phyloP scores from a whole-genome alignment of 2,797 vertebrate genomes.

The Epinephelus malabaricus region DNA sequence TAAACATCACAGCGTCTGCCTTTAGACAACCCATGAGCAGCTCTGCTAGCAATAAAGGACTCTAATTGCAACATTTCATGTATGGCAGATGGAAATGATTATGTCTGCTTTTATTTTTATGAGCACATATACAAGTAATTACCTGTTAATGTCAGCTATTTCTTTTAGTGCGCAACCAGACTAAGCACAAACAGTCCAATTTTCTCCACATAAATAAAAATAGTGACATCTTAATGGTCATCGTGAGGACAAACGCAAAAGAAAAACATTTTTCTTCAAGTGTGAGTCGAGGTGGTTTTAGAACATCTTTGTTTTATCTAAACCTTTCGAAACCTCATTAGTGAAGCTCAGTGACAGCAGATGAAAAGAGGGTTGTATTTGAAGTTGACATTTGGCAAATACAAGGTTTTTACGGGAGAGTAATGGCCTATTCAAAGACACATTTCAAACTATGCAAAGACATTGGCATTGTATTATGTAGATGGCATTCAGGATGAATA shows the following conservation, averaged over 20 bases:
- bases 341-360: constrained; percentile 9
- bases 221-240: constrained; percentile 11
- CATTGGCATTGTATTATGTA: neutral
- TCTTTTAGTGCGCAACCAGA: constrained; percentile 33
- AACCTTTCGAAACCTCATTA: constrained; percentile 27
- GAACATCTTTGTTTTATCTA: constrained; percentile 4
- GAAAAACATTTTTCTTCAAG: neutral
- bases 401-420: constrained; percentile 4
- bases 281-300: neutral
- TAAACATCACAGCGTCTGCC: constrained; percentile 22
- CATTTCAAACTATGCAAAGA: neutral
- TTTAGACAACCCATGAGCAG: neutral
- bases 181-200: neutral
- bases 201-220: constrained; percentile 10
- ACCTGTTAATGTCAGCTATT: constrained; percentile 36
- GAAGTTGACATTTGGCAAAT: constrained; percentile 34
- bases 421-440: neutral
- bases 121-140: constrained; percentile 55
- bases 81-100: constrained; percentile 57
- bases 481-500: constrained; percentile 2
- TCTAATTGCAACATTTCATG: constrained; percentile 37
- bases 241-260: neutral
- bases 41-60: constrained; percentile 6
- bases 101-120: constrained; percentile 53
- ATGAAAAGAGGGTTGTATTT: constrained; percentile 10